These are phyloP conservation scores for Hyposoter didymator DNA, from an alignment of 2,888 invertebrate genomes.

Conservation along the genomic window DNA sequence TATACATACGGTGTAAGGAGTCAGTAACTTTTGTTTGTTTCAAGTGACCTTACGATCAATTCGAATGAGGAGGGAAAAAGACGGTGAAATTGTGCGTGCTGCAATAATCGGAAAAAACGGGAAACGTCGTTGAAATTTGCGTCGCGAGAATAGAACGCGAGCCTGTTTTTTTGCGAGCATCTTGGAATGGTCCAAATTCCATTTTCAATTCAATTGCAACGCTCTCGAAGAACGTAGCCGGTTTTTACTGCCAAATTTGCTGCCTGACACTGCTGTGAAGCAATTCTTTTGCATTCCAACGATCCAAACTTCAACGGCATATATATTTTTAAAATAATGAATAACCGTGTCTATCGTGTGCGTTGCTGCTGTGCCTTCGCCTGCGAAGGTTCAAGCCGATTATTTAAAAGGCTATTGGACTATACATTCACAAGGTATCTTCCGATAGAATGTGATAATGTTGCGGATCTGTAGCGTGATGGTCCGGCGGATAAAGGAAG, in stretches of 20 bases:
- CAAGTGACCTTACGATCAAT: neutral
- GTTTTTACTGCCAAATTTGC: neutral
- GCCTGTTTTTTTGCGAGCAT: neutral
- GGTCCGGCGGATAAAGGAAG: conserved; percentile 93
- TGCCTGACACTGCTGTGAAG: neutral
- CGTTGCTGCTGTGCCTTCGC: conserved; percentile 59
- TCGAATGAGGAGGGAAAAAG: conserved; percentile 15
- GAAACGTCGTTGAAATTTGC: neutral
- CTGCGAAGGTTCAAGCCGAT: conserved; percentile 48
- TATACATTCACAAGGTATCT: conserved; percentile 83
- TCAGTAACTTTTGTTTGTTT: conserved; percentile 16
- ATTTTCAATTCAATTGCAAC: neutral
- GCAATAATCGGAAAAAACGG: neutral
- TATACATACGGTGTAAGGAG: conserved; percentile 56
- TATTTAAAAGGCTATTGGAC: conserved; percentile 4
- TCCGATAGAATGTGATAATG: conserved; percentile 87
- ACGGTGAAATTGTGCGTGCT: conserved; percentile 43
- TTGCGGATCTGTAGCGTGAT: conserved; percentile 89
- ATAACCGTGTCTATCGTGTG: conserved; percentile 24
- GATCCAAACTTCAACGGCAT: conserved; percentile 2
- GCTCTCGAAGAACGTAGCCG: neutral
- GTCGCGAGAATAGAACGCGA: neutral
- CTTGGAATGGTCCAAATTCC: neutral
- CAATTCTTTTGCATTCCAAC: neutral
- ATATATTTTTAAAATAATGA: conserved; percentile 5